Base-by-base conservation (phyloP, 2,797 vertebrate species). In the Notoglanidium macrostoma region DNA sequence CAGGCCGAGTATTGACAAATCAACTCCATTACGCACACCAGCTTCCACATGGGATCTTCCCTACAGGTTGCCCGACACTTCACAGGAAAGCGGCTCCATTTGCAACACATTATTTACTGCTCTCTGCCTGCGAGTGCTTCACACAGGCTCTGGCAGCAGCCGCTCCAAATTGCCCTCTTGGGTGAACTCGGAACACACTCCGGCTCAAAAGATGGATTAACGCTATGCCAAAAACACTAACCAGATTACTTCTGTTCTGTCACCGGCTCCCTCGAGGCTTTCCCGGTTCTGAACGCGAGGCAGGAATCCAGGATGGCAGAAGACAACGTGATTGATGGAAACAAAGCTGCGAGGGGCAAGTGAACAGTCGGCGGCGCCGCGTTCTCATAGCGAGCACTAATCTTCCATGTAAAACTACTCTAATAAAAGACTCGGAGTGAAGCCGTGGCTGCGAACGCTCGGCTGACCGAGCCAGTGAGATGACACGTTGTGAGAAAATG, bases 1-100 rank as follows among this genome's bases (percentile, higher is more conserved):
- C 29, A 90, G 86, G 92, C 92, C 91, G 93, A 86, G 90, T 93
- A 93, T 90, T 92, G 93, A 94, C 93, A 93, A 94, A 94, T 95
- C 91, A 93, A 90, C 92, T 90, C 88, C 91, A 76, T 89, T 76
- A 87, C 91, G 72, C 89, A 77, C 35, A 82, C 72, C 79, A 84
- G 86, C 85, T 86, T 89, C 84, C 89, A 85, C 87, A 80, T 82
- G 85, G 91, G 92, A 92, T 91, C 92, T 92, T 83, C 92, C 90
- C 87, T 91, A 83, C 90, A 88, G 88, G 46, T 90, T 83, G 88
- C 89, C 90, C 87, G 90, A 92, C 89, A 89, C 89, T 89, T 90
- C 91, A 90, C 89, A 91, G 89, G 80, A 90, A 87, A 89, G 88
- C 90, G 89, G 93, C 92, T 93, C 92, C 89, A 90, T 92, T 93